phyloP scores from a whole-genome alignment of 1,140 invertebrate species.

The Drosophila equinoxialis region DNA sequence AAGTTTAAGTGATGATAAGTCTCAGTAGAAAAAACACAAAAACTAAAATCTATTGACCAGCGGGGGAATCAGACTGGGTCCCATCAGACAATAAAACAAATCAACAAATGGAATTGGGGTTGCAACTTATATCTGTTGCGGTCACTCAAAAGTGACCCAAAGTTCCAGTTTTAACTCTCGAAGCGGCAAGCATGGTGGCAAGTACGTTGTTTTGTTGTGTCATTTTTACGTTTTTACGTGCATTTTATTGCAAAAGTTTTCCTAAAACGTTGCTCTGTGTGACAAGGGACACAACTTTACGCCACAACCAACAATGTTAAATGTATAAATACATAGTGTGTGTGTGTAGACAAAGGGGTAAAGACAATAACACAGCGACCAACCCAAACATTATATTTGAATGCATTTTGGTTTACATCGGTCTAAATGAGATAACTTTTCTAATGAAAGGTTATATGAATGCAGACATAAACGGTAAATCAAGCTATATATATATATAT shows the following conservation, averaged over 20 bases:
- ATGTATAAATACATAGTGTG: not conserved
- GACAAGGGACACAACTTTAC: not conserved
- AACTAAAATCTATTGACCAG: not conserved
- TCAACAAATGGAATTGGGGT: slow-evolving; percentile 6
- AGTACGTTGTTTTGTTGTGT: slow-evolving; percentile 14
- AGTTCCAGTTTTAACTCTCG: slow-evolving; percentile 1
- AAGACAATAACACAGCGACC: not conserved
- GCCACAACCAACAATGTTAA: not conserved
- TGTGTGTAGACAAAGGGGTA: not conserved
- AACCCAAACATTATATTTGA: not conserved
- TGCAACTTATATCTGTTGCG: slow-evolving; percentile 9
- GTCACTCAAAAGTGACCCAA: slow-evolving; percentile 11
- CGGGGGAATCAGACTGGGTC: not conserved
- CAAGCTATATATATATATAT: too few relatives aligned
- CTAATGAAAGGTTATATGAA: too few relatives aligned
- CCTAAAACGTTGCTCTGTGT: not conserved
- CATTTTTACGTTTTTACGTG: slow-evolving; percentile 19
- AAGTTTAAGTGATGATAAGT: slow-evolving; percentile 10
- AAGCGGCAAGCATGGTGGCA: too few relatives aligned
- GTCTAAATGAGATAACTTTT: too few relatives aligned
- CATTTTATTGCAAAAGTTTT: slow-evolving; percentile 14
- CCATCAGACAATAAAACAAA: slow-evolving; percentile 4
- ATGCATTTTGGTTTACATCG: not conserved
- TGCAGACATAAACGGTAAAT: too few relatives aligned
- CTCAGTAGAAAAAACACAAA: not conserved